Evolutionary conservation across 2,113 vertebrate genomes (phyloP).

Genomic region (Cottus gobio): DNA sequence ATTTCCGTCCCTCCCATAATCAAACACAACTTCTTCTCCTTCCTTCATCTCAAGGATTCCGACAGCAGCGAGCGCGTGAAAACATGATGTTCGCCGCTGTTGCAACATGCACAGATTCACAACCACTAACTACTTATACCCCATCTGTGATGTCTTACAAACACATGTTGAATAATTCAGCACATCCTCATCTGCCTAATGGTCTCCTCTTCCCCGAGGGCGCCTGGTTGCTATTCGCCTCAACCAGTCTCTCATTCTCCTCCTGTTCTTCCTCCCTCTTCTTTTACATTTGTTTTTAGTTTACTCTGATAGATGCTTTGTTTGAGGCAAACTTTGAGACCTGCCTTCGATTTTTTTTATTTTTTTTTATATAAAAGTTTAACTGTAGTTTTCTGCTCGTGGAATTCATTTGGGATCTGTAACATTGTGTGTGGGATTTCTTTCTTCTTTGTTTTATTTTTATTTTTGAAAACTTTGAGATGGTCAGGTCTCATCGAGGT

Average conservation of each 20-base stretch:
- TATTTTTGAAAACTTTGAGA: background rate
- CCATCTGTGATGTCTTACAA: conserved; percentile 75
- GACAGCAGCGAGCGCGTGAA: conserved; percentile 13
- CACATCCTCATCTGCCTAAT: conserved; percentile 68
- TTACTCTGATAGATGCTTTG: conserved; percentile 7
- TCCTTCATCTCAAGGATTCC: conserved; percentile 13
- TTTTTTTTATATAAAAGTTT: background rate
- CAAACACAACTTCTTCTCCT: background rate
- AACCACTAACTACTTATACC: conserved; percentile 53
- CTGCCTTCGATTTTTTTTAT: background rate
- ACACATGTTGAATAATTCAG: conserved; percentile 75
- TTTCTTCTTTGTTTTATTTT: background rate
- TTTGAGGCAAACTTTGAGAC: conserved; percentile 13
- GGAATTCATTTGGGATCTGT: background rate
- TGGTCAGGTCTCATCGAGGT: background rate
- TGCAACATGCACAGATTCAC: conserved; percentile 42
- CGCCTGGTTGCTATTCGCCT: conserved; percentile 49
- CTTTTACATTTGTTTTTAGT: conserved; percentile 12
- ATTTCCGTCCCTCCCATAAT: conserved; percentile 9
- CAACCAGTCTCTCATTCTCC: conserved; percentile 29
- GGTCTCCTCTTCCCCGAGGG: conserved; percentile 48
- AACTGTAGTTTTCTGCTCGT: background rate
- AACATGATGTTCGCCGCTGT: conserved; percentile 25
- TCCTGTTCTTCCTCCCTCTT: conserved; percentile 14
- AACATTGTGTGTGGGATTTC: too few relatives aligned